These are phyloP conservation scores for Hippocampus comes DNA, from an alignment of 2,113 vertebrate genomes.

Conservation along the genomic window DNA sequence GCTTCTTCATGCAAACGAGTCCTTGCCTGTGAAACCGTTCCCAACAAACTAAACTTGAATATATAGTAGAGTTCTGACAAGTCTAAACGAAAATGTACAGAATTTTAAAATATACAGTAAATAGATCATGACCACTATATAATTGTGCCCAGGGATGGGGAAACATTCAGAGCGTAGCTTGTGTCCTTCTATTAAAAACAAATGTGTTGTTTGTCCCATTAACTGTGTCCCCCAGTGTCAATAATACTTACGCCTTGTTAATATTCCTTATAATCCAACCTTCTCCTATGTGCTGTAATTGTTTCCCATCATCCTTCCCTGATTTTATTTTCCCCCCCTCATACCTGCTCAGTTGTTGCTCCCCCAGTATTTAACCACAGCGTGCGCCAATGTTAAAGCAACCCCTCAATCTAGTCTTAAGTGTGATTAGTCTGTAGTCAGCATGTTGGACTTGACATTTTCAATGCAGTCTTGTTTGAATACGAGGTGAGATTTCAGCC, in stretches of 20 bases:
- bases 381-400: conserved; percentile 15
- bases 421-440: background rate
- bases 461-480: conserved; percentile 8
- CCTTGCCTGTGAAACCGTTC: background rate
- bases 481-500: conserved; percentile 21
- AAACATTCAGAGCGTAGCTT: background rate
- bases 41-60: background rate
- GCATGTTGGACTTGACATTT: no score
- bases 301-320: conserved; percentile 26
- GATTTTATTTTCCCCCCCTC: conserved; percentile 40
- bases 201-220: background rate
- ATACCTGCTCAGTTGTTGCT: conserved; percentile 73
- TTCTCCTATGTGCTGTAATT: conserved; percentile 27
- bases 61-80: background rate
- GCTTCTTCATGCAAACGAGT: background rate
- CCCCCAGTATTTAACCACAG: conserved; percentile 12
- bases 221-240: background rate
- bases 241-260: background rate
- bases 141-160: background rate
- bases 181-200: background rate
- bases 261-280: background rate
- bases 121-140: background rate
- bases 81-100: background rate
- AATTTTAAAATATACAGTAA: background rate
- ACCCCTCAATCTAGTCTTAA: background rate